Conservation (phyloP, 2,113 vertebrate species). For the Ictidomys tridecemlineatus region DNA sequence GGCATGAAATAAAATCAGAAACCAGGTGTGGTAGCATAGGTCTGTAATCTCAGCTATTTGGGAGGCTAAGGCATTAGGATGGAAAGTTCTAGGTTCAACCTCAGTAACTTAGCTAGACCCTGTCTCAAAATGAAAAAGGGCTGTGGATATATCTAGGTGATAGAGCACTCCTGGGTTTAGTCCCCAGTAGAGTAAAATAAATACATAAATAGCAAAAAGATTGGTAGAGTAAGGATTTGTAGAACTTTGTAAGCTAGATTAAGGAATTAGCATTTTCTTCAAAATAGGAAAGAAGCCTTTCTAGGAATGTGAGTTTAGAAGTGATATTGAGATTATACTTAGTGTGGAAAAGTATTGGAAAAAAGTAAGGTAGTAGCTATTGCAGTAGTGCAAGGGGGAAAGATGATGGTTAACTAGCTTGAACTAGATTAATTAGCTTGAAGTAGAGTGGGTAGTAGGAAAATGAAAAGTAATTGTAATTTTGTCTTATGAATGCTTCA, state of each 20-base stretch:
- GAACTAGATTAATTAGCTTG: neutral
- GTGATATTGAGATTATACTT: neutral
- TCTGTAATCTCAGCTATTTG: too few species aligned
- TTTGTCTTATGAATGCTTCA: neutral
- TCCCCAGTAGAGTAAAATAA: too few species aligned
- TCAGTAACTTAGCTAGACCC: too few species aligned
- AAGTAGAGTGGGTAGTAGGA: too few species aligned
- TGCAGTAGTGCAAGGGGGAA: neutral
- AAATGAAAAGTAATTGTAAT: neutral
- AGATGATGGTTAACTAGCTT: neutral
- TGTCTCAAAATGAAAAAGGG: too few species aligned
- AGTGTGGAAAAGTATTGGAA: neutral
- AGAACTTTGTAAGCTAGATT: neutral
- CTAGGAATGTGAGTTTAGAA: neutral
- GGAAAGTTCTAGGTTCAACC: too few species aligned
- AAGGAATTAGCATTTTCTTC: neutral
- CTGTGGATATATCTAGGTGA: too few species aligned
- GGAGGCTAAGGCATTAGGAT: too few species aligned
- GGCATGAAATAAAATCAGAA: neutral
- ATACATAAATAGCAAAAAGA: too few species aligned
- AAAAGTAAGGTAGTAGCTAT: neutral
- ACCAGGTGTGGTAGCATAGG: too few species aligned
- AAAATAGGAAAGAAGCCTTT: neutral
- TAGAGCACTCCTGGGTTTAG: too few species aligned
- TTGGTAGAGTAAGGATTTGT: neutral